Evolutionary conservation across 2,113 vertebrate species (phyloP), one percentile per base, ranked within the genome.

Genomic region (Tetraodon nigroviridis): DNA sequence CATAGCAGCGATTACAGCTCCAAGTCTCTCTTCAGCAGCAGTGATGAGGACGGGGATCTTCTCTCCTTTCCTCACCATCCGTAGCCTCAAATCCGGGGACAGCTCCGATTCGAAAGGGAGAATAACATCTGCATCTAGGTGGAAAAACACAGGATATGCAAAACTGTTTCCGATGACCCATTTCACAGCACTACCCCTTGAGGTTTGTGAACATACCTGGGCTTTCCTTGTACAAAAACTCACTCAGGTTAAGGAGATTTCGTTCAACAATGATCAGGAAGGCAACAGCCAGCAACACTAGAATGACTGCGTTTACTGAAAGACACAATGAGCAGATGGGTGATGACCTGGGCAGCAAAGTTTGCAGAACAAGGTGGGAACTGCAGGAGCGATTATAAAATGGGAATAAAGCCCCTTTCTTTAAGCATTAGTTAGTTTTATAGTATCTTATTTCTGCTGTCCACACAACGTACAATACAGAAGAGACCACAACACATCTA

Each of bases 41-140:
- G 94, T 91, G 72, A 99, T 92, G 75, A 98, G 83, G 73, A 99
- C 92, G 4, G 95, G 87, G 64, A 99, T 93, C 81, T 95, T 93
- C 21, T 91, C 89, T 57, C 91, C 90, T 12, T 61, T 86, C 51
- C 80, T 63, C 24, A 53, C 69, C 0, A 76, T 67, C 55, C 73
- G 58, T 14, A 67, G 40, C 44, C 73, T 86, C 47, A 75, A 75
- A 50, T 88, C 88, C 17, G 88, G 87, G 55, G 92, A 85, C 71
- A 96, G 88, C 79, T 95, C 93, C 17, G 92, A 90, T 82, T 95
- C 93, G 81, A 96, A 89, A 4, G 93, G 92, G 52, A 93, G 92
- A 71, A 94, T 82, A 51, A 89, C 85, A 44, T 91, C 81, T 5
- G 89, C 73, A 89, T 96, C 95, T 98, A 89, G 13, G 59, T 1